Evolutionary conservation across 2,797 vertebrate genomes (phyloP), one percentile per base, ranked within the genome.

Genomic region (Xiphorhynchus erythropygius): DNA sequence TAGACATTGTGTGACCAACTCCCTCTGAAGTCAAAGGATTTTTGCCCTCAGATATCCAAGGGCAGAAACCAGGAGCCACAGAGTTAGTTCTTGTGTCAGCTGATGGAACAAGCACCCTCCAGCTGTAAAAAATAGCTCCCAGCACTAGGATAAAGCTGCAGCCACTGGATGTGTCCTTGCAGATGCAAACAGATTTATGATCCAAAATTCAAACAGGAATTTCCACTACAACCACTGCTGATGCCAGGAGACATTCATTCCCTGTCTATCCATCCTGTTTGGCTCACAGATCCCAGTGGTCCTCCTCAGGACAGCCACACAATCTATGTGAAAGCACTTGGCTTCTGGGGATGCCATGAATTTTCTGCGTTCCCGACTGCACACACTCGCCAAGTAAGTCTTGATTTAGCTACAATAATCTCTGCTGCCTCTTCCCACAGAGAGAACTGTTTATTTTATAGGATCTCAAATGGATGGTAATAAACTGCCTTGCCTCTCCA

Each of bases 331-430:
- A 81, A 69, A 86, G 69, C 56, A 50, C 27, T 86, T 92, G 73
- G 89, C 76, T 91, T 63, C 79, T 76, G 55, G 37, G 18, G 44
- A 78, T 83, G 84, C 76, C 79, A 42, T 11, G 63, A 44, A 93
- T 95, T 87, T 96, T 91, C 91, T 84, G 67, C 2, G 4, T 79
- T 95, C 89, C 57, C 79, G 63, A 7, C 47, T 13, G 19, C 0
- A 3, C 50, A n/a, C 28, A 17, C 18, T 87, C 0, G 0, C 77
- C 83, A 93, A 92, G 35, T 32, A n/a, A 92, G 46, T 11, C 89
- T 68, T 90, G 76, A 88, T 91, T 93, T 93, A 89, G 84, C 73
- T 84, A 14, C 89, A 86, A 52, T 17, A 89, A 85, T 78, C 73
- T 92, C 92, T 79, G 55, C 46, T 83, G 73, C 35, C 57, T 71